phyloP scores from a whole-genome alignment of 2,113 vertebrate species.

The Muntiacus muntjak region DNA sequence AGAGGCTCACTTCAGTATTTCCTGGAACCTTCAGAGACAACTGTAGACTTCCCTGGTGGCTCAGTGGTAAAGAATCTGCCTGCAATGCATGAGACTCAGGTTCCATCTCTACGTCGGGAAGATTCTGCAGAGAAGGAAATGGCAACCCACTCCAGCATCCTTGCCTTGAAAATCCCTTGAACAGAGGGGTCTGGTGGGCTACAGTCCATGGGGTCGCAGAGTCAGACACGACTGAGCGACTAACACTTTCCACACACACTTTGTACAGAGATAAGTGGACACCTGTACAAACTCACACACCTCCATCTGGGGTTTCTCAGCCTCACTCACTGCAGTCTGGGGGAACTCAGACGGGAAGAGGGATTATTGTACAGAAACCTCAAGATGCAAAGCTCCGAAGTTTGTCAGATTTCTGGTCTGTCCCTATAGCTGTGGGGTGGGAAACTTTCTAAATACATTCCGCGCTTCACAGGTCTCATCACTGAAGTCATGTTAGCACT shows the following conservation, averaged over 20 bases:
- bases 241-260: background rate
- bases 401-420: background rate
- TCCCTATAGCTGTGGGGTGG: background rate
- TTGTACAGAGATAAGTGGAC: background rate
- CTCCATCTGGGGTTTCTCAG: background rate
- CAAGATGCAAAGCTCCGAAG: background rate
- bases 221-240: background rate
- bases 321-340: background rate
- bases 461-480: background rate
- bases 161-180: background rate
- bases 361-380: background rate
- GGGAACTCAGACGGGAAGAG: background rate
- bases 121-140: background rate
- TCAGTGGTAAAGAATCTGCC: background rate
- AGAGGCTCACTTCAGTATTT: background rate
- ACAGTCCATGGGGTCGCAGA: rapidly evolving
- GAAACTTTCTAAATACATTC: background rate
- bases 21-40: background rate
- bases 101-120: background rate
- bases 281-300: background rate
- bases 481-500: background rate
- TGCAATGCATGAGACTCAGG: background rate
- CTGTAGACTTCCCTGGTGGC: background rate
- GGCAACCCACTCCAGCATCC: background rate
- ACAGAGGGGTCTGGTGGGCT: background rate